Evolutionary conservation across 2,888 invertebrate genomes (phyloP), one percentile per base, ranked within the genome.

Genomic region (Drosophila diplacantha): DNA sequence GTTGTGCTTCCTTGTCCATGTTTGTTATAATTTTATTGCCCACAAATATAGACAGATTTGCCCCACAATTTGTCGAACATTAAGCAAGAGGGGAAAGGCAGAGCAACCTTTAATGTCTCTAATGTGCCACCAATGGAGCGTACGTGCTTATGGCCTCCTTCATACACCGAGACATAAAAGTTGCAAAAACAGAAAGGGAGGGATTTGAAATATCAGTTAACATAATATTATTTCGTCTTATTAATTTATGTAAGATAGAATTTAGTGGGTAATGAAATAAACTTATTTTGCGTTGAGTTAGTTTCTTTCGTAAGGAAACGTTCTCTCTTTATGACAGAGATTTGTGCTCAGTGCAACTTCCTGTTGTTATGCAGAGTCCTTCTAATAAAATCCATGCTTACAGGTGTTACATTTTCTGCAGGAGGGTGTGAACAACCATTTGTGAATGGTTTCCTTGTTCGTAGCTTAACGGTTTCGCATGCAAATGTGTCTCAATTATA

Each of bases 71-170:
- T 76, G 76, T 72, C 65, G 43, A 64, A 65, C 65, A 65, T 32
- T 38, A 47, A 31, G 44, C 20, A 5, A 34, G 44, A 11, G 12
- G 54, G 18, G 14, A 26, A 16, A 16, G 16, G 9, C 34, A 8
- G 32, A 51, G 14, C 16, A 51, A 24, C 37, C n/a, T 41, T 54
- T 51, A 55, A 69, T 65, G 63, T 51, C 52, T 78, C 60, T 69
- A 72, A 76, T 75, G 70, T 75, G 63, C 61, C 65, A 65, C 66
- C 66, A 76, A 72, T 72, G 72, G 44, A 44, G 38, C 56, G 64
- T 67, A 76, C 77, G 73, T 76, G 76, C 58, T 69, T 73, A 74
- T 63, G 61, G 62, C 20, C 38, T 39, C 3, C 18, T 26, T 18
- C 9, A 20, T 18, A 18, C 34, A 43, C 29, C 5, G 18, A 16